Percentiles rank a stretch among this genome's conserved stretches.
Evolutionary conservation across 1,140 invertebrate genomes (phyloP).

Genomic region (Hestina assimilis): DNA sequence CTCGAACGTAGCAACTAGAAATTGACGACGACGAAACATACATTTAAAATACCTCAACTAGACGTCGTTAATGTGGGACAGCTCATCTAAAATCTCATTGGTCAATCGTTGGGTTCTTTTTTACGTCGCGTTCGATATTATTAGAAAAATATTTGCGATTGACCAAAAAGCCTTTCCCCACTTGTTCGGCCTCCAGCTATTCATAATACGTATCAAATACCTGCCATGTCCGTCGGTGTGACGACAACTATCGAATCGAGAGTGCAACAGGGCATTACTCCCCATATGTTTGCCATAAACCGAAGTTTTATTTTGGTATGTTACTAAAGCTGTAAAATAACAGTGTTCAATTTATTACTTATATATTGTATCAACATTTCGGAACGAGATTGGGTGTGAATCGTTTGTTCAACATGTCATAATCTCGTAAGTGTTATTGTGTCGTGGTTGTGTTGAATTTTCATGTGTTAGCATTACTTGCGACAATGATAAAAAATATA

Average conservation of each 20-base stretch:
- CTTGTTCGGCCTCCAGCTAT: constrained; percentile 56
- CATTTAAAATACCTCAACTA: constrained; percentile 63
- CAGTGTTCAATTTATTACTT: constrained; percentile 74
- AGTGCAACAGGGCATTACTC: constrained; percentile 60
- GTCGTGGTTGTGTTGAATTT: constrained; percentile 2
- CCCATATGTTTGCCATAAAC: constrained; percentile 71
- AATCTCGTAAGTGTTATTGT: constrained; percentile 12
- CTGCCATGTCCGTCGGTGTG: constrained; percentile 75
- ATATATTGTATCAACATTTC: constrained; percentile 42
- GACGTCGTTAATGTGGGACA: constrained; percentile 49
- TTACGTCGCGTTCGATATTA: constrained; percentile 7
- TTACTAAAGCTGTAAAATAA: constrained; percentile 75
- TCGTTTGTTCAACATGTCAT: constrained; percentile 28
- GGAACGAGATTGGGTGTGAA: constrained; percentile 30
- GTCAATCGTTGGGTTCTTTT: constrained; percentile 35
- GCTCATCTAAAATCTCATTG: constrained; percentile 41
- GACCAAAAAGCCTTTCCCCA: constrained; percentile 43
- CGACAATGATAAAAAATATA: background rate
- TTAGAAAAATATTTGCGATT: constrained; percentile 29
- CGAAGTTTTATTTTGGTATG: constrained; percentile 72
- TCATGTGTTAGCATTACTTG: background rate
- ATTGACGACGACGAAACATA: constrained; percentile 51
- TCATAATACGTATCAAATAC: constrained; percentile 77
- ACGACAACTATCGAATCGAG: constrained; percentile 70
- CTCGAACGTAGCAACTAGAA: constrained; percentile 35